phyloP scores from a whole-genome alignment of 2,797 vertebrate genomes.

The Sebastes vulpes region DNA sequence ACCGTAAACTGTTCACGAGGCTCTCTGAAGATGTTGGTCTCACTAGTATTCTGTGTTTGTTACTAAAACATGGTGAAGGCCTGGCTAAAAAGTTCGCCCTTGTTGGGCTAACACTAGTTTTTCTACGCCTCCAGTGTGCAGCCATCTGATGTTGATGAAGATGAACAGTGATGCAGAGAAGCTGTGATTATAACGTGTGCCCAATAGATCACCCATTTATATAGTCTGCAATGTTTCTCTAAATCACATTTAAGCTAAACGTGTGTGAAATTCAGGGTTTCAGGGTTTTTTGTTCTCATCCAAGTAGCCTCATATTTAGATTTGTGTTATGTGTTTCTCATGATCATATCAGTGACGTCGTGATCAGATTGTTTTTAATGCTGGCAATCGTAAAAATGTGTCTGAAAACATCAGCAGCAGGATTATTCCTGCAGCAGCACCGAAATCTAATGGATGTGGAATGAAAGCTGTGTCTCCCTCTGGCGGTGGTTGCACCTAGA shows the following conservation, averaged over 20 bases:
- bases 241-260: background rate
- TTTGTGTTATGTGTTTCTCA: too few species aligned
- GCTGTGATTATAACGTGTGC: background rate
- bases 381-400: background rate
- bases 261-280: background rate
- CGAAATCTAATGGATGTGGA: background rate
- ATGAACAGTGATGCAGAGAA: background rate
- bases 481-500: background rate
- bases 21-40: background rate
- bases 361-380: background rate
- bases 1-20: background rate
- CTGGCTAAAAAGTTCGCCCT: background rate
- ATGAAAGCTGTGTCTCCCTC: slow-evolving; percentile 10
- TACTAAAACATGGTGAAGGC: background rate
- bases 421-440: background rate
- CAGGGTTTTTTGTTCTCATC: background rate
- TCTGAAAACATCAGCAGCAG: background rate
- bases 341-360: background rate
- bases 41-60: background rate
- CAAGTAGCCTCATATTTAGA: background rate
- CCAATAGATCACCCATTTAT: background rate
- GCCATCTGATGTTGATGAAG: background rate
- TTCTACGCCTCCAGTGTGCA: background rate
- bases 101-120: background rate
- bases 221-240: background rate